Percentiles rank a stretch among this genome's conserved stretches.
Conservation (phyloP, 2,113 vertebrate genomes). For the Dicrurus megarhynchus region DNA sequence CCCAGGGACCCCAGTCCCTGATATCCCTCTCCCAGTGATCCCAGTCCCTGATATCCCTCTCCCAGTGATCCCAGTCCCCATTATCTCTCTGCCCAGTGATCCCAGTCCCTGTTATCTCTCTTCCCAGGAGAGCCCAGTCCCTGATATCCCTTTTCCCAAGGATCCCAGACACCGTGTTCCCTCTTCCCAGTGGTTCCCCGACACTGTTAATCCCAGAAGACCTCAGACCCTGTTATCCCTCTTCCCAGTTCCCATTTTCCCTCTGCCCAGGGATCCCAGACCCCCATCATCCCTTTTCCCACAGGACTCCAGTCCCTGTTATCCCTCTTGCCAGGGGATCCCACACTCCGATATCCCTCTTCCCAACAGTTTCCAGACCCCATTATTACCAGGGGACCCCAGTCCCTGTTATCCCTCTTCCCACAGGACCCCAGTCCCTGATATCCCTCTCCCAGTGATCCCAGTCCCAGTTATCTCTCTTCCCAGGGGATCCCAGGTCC, state of each 20-base stretch:
- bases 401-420: background rate
- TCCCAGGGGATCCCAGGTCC: background rate
- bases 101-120: no score
- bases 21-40: background rate
- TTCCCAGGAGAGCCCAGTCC: no score
- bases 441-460: background rate
- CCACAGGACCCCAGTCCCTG: no score
- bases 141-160: no score
- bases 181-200: no score
- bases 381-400: background rate
- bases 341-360: background rate
- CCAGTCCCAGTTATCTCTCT: background rate
- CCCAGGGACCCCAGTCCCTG: background rate
- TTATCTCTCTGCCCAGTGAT: no score
- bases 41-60: background rate
- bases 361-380: no score
- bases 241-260: background rate
- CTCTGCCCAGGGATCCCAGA: background rate
- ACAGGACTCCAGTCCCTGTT: background rate
- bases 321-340: background rate
- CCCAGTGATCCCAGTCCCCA: no score
- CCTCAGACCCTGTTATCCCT: background rate
- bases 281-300: background rate
- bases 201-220: no score
- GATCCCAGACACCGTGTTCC: no score